Conservation (phyloP, 2,797 vertebrate species). For the Rhadinocentrus ornatus region DNA sequence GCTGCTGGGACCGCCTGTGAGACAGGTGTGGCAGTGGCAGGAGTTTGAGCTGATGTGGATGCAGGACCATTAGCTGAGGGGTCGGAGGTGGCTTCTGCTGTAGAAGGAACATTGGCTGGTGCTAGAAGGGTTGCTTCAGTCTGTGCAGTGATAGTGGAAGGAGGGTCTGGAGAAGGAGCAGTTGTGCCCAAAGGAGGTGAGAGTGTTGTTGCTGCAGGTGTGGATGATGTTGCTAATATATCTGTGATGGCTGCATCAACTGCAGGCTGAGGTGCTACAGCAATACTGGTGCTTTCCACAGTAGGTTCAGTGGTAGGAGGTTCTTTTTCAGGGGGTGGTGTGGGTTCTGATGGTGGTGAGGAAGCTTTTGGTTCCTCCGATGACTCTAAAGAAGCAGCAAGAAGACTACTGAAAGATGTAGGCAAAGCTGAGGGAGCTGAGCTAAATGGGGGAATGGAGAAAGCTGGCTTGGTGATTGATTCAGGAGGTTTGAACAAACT, state of each 20-base stretch:
- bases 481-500: slow-evolving; percentile 83
- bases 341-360: slow-evolving; percentile 38
- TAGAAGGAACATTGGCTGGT: slow-evolving; percentile 47
- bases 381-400: slow-evolving; percentile 67
- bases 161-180: neutral
- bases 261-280: slow-evolving; percentile 14
- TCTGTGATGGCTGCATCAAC: slow-evolving; percentile 9
- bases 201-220: slow-evolving; percentile 24
- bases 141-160: neutral
- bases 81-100: slow-evolving; percentile 32
- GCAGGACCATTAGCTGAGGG: slow-evolving; percentile 23
- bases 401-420: slow-evolving; percentile 84
- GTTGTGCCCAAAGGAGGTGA: slow-evolving; percentile 44
- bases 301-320: slow-evolving; percentile 30
- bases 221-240: slow-evolving; percentile 24
- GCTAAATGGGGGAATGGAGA: slow-evolving; percentile 77
- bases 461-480: slow-evolving; percentile 68
- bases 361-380: slow-evolving; percentile 64
- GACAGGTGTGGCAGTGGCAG: slow-evolving; percentile 8
- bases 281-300: slow-evolving; percentile 11
- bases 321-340: slow-evolving; percentile 71
- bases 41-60: slow-evolving; percentile 7
- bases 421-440: slow-evolving; percentile 33
- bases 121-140: slow-evolving; percentile 31
- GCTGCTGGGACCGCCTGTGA: slow-evolving; percentile 57